Conservation (phyloP, 2,113 vertebrate genomes). For the Chionomys nivalis region DNA sequence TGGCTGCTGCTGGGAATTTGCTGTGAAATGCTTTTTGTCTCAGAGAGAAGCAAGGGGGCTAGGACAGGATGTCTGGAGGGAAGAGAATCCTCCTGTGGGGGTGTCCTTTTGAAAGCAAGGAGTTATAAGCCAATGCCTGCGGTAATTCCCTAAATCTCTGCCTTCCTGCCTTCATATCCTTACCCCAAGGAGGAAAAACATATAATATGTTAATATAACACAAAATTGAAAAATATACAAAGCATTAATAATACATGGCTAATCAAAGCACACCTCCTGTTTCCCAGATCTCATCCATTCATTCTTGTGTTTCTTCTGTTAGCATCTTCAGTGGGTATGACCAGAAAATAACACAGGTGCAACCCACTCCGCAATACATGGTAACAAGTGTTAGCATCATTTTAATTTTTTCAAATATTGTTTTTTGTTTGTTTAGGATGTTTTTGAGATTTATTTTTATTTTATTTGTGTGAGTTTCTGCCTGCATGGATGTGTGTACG, state of each 20-base stretch:
- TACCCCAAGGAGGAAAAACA: not conserved
- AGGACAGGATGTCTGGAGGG: not conserved
- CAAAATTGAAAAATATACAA: not conserved
- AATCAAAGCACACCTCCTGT: not conserved
- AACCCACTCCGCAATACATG: not conserved
- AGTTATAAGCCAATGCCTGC: fast-evolving
- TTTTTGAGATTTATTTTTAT: not conserved
- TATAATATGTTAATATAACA: not conserved
- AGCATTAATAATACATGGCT: not conserved
- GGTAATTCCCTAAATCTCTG: not conserved
- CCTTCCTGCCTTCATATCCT: not conserved
- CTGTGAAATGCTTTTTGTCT: conserved; percentile 41
- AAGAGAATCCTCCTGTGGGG: not conserved
- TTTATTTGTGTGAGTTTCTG: not conserved
- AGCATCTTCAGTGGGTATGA: not conserved
- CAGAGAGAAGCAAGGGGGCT: not conserved
- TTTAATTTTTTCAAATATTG: not conserved
- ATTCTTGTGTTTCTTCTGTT: not conserved
- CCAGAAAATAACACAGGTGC: not conserved
- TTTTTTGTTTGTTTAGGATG: not conserved
- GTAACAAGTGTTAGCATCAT: not conserved
- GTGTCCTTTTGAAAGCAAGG: not conserved
- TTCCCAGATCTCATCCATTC: not conserved
- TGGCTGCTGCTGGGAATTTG: not conserved
- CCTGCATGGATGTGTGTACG: too few species aligned